Evolutionary conservation across 2,888 invertebrate species (phyloP).

Genomic region (Patella ulyssiponensis): DNA sequence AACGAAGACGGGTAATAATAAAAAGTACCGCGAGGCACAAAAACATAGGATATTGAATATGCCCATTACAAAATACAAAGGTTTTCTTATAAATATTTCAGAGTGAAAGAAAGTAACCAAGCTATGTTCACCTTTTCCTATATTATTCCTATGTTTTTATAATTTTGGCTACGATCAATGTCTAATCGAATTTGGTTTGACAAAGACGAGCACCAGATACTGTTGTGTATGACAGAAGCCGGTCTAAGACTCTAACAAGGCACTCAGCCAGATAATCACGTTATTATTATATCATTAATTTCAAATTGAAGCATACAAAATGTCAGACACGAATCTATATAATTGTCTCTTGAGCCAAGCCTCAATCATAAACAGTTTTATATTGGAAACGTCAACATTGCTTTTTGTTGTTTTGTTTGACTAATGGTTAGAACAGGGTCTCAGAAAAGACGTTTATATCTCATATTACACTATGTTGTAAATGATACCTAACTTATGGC

Average conservation of each 20-base stretch:
- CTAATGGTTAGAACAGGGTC: no score
- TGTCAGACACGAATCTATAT: not conserved
- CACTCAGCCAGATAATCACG: not conserved
- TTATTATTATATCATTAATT: constrained; percentile 8
- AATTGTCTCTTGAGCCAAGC: not conserved
- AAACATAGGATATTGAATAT: no score
- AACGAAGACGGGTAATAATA: no score
- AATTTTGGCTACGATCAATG: not conserved
- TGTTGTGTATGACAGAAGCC: not conserved
- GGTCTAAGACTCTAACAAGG: not conserved
- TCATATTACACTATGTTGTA: no score
- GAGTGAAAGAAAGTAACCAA: no score
- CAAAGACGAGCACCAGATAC: constrained; percentile 5
- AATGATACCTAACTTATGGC: no score
- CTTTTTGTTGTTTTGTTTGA: not conserved
- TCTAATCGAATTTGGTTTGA: constrained; percentile 5
- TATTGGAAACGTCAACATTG: constrained; percentile 4
- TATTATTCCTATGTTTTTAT: no score
- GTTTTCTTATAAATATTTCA: no score
- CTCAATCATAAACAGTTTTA: not conserved
- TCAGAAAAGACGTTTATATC: no score
- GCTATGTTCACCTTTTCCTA: no score
- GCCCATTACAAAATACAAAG: no score
- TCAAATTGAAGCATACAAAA: not conserved
- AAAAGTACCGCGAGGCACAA: no score